Base-by-base conservation (phyloP, 2,888 invertebrate genomes). In the Linnaemya vulpina region DNA sequence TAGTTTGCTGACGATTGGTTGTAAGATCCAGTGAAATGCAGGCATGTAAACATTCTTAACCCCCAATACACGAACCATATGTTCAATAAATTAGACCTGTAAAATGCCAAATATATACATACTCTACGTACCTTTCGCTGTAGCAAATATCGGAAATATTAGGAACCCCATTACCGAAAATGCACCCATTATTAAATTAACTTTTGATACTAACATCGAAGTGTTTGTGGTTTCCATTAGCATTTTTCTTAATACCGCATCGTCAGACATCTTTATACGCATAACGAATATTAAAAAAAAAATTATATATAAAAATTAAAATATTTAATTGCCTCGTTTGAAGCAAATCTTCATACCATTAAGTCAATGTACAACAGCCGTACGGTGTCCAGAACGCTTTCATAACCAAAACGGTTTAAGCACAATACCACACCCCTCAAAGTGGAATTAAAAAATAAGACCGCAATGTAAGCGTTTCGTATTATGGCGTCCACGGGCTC, bases 391-490 rank as follows among this genome's bases (percentile, higher is more conserved):
- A 91, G 68, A 40, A 90, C 88, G n/a, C 75, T 35, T 62, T 90
- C 90, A 67, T 89, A 90, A 0, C 87, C 87, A 0, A 46, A 60
- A 0, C 90, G 88, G 15, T 90, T 80, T 17, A 88, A 74, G 22
- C 87, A 87, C 35, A 90, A 65, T 3, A 88, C 67, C 0, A 89
- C 79, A 0, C 88, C 89, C 1, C 90, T 76, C 0, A 90, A 78
- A 0, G 89, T 76, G 0, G 90, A 89, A 60, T 90, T 90, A 22
- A 89, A 89, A 53, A 90, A 90, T 25, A 90, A 83, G 0, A 90
- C 90, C 0, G 89, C 85, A 25, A 91, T 62, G 43, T 90, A 91
- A 3, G 88, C 89, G 70, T 91, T 91, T 4, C 90, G 87, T 17
- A 91, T 89, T 22, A 89, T 88, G 1, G 87, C 88, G 25, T 89